Conservation (phyloP, 23 tunicate species). For the Styela plicata region DNA sequence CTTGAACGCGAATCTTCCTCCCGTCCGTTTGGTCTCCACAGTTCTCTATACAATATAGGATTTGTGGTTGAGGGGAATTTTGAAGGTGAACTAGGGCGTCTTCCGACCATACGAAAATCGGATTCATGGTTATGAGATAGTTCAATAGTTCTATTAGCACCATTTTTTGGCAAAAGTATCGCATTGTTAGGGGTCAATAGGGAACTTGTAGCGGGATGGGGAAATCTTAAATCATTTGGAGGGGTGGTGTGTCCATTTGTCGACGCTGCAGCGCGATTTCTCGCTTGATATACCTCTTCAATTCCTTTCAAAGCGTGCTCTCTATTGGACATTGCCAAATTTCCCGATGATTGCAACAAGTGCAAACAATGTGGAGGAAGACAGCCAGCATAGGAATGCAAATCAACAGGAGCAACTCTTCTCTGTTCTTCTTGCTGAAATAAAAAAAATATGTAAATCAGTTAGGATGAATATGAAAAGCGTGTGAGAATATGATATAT, state of each 20-base stretch:
- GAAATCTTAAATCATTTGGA: not conserved
- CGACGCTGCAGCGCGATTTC: not conserved
- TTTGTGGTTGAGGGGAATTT: not conserved
- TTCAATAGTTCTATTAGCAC: not conserved
- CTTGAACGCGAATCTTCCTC: not conserved
- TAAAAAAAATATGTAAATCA: not conserved
- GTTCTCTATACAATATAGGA: not conserved
- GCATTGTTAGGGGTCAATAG: not conserved
- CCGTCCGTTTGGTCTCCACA: not conserved
- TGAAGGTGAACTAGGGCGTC: not conserved
- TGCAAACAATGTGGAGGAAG: slow-evolving; percentile 85
- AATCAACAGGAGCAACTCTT: slow-evolving; percentile 37
- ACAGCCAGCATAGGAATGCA: slow-evolving; percentile 78
- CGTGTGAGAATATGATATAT: too few species aligned
- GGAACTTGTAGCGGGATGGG: not conserved
- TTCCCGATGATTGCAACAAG: slow-evolving; percentile 75
- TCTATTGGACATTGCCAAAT: slow-evolving; percentile 33
- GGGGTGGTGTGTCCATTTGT: not conserved
- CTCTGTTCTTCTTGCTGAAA: slow-evolving; percentile 13
- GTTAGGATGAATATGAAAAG: too few species aligned
- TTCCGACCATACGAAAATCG: not conserved
- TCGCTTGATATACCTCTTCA: slow-evolving; percentile 25
- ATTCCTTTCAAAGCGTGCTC: slow-evolving; percentile 45
- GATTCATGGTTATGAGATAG: not conserved
- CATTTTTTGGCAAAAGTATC: not conserved